Evolutionary conservation across 1,140 invertebrate genomes (phyloP).

Genomic region (Euschistus heros): DNA sequence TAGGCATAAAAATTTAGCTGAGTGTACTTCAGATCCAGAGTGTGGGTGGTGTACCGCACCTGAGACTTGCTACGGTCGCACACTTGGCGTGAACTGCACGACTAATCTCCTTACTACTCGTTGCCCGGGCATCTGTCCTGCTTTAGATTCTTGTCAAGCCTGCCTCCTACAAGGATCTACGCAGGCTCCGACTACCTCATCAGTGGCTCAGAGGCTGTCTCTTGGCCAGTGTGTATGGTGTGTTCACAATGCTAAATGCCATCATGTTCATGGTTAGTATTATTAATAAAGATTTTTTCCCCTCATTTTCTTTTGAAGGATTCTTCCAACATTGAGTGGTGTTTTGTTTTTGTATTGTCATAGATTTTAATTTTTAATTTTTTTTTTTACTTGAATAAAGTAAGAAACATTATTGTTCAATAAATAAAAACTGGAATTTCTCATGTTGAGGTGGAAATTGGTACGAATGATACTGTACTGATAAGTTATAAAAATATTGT

Average conservation of each 20-base stretch:
- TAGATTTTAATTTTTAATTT: too few relatives aligned
- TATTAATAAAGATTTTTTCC: neutral
- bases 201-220: conserved; percentile 60
- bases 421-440: too few relatives aligned
- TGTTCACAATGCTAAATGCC: conserved; percentile 82
- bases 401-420: too few relatives aligned
- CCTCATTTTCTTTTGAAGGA: too few relatives aligned
- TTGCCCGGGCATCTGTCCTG: conserved; percentile 73
- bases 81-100: conserved; percentile 70
- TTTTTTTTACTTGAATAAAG: too few relatives aligned
- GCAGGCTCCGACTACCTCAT: conserved; percentile 35
- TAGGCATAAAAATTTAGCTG: conserved; percentile 56
- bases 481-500: too few relatives aligned
- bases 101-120: conserved; percentile 76
- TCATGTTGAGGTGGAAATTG: too few relatives aligned
- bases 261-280: conserved; percentile 60
- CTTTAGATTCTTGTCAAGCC: conserved; percentile 75
- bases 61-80: conserved; percentile 70
- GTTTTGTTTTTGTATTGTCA: too few relatives aligned
- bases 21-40: conserved; percentile 78
- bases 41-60: conserved; percentile 87
- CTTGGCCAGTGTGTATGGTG: conserved; percentile 81
- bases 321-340: too few relatives aligned
- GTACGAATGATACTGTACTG: too few relatives aligned
- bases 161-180: conserved; percentile 63